Evolutionary conservation across 2,113 vertebrate genomes (phyloP).

Genomic region (Ariopsis seemanni): DNA sequence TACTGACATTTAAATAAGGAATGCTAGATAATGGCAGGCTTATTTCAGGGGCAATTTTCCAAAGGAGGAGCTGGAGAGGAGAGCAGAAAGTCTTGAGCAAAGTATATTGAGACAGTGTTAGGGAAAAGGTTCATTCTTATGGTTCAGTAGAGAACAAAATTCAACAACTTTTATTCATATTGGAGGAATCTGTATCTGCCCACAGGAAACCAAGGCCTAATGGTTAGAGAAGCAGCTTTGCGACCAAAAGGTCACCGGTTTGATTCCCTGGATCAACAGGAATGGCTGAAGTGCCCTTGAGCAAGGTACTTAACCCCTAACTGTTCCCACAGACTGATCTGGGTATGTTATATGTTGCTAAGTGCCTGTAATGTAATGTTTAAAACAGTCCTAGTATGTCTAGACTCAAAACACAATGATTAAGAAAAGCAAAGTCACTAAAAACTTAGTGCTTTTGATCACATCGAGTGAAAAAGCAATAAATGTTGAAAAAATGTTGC

Average conservation of each 20-base stretch:
- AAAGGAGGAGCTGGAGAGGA: background rate
- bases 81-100: background rate
- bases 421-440: background rate
- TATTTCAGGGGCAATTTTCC: background rate
- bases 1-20: constrained; percentile 19
- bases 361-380: too few relatives aligned
- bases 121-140: background rate
- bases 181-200: background rate
- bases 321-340: too few relatives aligned
- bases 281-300: too few relatives aligned
- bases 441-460: background rate
- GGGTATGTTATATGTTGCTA: too few relatives aligned
- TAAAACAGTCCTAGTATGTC: too few relatives aligned
- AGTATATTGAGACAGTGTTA: background rate
- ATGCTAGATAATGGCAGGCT: background rate
- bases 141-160: background rate
- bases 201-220: too few relatives aligned
- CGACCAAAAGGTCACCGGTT: too few relatives aligned
- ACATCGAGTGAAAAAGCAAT: background rate
- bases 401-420: too few relatives aligned
- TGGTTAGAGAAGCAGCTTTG: too few relatives aligned
- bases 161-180: background rate
- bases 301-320: too few relatives aligned
- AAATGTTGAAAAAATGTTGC: background rate
- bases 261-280: too few relatives aligned